These are phyloP conservation scores for Globicephala melas DNA, from an alignment of 2,113 vertebrate genomes.

Conservation along the genomic window DNA sequence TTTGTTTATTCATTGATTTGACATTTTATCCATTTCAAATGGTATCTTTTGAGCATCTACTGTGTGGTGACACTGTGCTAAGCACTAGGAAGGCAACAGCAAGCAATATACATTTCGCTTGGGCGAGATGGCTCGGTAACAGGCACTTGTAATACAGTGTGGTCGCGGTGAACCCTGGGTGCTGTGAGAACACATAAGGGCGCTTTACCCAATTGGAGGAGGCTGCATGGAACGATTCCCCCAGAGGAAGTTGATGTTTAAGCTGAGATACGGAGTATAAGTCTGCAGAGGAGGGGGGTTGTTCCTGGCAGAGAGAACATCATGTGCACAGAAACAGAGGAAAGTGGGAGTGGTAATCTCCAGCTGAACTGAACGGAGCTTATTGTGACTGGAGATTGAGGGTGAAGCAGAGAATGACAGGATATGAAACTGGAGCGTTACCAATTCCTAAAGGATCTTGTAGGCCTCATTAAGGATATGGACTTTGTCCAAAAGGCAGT, in stretches of 20 bases:
- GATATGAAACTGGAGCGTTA: constrained; percentile 35
- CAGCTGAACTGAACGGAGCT: constrained; percentile 31
- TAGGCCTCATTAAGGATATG: not conserved
- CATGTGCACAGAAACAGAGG: constrained; percentile 6
- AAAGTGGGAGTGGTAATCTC: not conserved
- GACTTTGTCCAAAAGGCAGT: not conserved
- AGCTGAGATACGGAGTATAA: not conserved
- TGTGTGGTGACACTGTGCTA: not conserved
- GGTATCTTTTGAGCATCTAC: not conserved
- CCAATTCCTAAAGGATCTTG: not conserved
- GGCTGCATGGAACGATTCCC: not conserved
- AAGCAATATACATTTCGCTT: not conserved
- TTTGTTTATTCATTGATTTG: not conserved
- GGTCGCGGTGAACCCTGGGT: not conserved
- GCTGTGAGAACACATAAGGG: not conserved
- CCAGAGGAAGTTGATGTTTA: not conserved
- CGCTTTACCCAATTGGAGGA: not conserved
- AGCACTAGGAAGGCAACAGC: not conserved
- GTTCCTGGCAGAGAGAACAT: constrained; percentile 33
- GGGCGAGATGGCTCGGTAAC: not conserved
- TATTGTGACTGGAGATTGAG: constrained; percentile 15
- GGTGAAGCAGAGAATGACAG: not conserved
- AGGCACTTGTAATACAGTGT: not conserved
- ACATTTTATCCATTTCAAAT: not conserved
- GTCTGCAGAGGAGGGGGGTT: not conserved